Evolutionary conservation across 2,888 invertebrate genomes (phyloP).

Genomic region (Drepanosiphum platanoidis): DNA sequence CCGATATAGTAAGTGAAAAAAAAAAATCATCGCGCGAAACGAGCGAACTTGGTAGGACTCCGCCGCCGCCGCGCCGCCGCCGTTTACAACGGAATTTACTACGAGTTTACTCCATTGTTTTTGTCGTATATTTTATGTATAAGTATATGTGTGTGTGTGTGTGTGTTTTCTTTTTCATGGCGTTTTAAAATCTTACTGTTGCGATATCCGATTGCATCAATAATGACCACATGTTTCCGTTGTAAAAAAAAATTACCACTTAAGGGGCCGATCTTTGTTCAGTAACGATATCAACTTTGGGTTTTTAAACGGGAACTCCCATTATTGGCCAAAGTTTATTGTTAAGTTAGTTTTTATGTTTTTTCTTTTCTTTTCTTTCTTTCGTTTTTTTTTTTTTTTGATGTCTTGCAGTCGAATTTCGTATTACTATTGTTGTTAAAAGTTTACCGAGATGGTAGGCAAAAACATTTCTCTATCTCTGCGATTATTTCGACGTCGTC

Average conservation of each 20-base stretch:
- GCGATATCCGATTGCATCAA: slow-evolving; percentile 2
- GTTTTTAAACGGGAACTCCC: slow-evolving; percentile 27
- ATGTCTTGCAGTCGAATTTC: slow-evolving; percentile 24
- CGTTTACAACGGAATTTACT: background rate
- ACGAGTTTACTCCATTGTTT: slow-evolving; percentile 12
- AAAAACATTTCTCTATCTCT: slow-evolving; percentile 24
- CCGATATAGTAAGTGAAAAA: slow-evolving; percentile 7
- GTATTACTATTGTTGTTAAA: slow-evolving; percentile 37
- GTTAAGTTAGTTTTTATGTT: slow-evolving; percentile 33
- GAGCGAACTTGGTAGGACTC: background rate
- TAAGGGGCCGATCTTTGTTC: slow-evolving; percentile 19
- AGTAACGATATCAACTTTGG: slow-evolving; percentile 28
- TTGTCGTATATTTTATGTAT: background rate
- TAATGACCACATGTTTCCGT: slow-evolving; percentile 22
- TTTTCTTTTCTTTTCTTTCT: background rate
- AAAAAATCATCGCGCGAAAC: background rate
- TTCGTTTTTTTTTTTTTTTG: background rate
- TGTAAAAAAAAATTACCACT: slow-evolving; percentile 38
- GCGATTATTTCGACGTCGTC: slow-evolving; percentile 40
- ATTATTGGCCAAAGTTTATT: slow-evolving; percentile 51
- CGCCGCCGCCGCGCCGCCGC: too few species aligned
- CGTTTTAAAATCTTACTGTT: background rate
- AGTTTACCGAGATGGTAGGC: slow-evolving; percentile 12
- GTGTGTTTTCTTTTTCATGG: background rate
- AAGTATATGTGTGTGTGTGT: too few species aligned